A percentile compares a stretch with the other conserved stretches of the same genome.
These are phyloP conservation scores for Rotaria socialis DNA, from an alignment of 2,888 invertebrate species.

Conservation along the genomic window DNA sequence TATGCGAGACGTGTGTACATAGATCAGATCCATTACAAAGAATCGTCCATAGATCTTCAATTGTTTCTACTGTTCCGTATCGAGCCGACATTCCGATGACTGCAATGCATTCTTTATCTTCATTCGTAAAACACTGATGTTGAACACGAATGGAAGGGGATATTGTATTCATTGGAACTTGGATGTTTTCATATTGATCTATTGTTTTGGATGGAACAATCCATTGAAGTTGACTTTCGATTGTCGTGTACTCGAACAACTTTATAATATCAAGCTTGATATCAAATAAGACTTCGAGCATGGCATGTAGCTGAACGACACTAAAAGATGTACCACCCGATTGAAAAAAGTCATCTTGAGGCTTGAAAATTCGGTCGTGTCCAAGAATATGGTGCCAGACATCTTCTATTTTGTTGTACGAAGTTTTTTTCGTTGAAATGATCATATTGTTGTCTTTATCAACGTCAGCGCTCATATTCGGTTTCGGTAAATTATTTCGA, in stretches of 20 bases:
- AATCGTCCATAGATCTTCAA: neutral
- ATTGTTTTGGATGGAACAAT: neutral
- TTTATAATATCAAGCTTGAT: neutral
- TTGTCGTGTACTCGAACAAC: neutral
- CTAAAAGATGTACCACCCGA: neutral
- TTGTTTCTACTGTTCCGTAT: neutral
- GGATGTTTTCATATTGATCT: too few species aligned
- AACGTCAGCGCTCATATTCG: too few species aligned
- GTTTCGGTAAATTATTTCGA: too few species aligned
- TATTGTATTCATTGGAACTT: too few species aligned
- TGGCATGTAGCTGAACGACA: neutral
- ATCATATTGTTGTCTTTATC: neutral
- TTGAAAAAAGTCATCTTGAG: neutral
- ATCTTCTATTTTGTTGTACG: neutral
- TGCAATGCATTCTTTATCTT: neutral
- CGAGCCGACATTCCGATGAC: conserved; percentile 35
- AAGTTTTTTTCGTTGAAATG: neutral
- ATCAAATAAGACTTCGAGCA: neutral
- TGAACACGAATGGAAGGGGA: too few species aligned
- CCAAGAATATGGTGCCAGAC: neutral
- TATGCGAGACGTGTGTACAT: neutral
- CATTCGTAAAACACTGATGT: too few species aligned
- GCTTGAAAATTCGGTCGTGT: neutral
- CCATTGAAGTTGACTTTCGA: neutral
- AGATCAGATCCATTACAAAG: conserved; percentile 15